phyloP scores from a whole-genome alignment of 2,888 invertebrate genomes.

The Heliothis peltigera region DNA sequence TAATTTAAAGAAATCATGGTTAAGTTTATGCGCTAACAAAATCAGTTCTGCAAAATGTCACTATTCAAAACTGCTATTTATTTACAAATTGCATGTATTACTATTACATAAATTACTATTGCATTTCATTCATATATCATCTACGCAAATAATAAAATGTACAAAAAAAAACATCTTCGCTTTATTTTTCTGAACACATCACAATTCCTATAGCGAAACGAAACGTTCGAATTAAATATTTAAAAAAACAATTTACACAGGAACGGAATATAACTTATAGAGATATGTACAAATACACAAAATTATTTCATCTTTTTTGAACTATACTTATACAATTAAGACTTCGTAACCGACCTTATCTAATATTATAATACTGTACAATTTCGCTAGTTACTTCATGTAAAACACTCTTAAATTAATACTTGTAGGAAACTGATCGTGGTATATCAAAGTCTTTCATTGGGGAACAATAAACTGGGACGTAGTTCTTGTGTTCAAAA shows the following conservation, averaged over 20 bases:
- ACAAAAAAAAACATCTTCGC: constrained; percentile 80
- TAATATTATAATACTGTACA: constrained; percentile 89
- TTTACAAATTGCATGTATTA: constrained; percentile 84
- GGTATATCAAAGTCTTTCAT: constrained; percentile 82
- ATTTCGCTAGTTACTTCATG: constrained; percentile 87
- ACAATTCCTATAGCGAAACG: constrained; percentile 83
- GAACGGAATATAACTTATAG: constrained; percentile 87
- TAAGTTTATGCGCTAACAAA: constrained; percentile 51
- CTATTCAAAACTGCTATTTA: constrained; percentile 79
- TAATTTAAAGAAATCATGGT: constrained; percentile 67
- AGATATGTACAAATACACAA: constrained; percentile 89
- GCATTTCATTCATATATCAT: constrained; percentile 85
- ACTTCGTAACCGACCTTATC: constrained; percentile 80
- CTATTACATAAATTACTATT: constrained; percentile 90
- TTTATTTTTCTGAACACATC: constrained; percentile 85
- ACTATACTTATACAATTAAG: constrained; percentile 85
- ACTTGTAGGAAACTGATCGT: constrained; percentile 84
- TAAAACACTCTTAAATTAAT: constrained; percentile 85
- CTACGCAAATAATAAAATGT: constrained; percentile 86
- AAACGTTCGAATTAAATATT: constrained; percentile 70
- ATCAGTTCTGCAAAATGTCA: constrained; percentile 63
- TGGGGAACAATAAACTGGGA: constrained; percentile 74
- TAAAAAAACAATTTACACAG: constrained; percentile 83
- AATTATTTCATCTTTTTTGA: constrained; percentile 74
- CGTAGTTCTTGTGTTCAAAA: constrained; percentile 61